These are phyloP conservation scores for Trissonchulus sp. DNA, from an alignment of 2,888 invertebrate genomes.

Conservation along the genomic window DNA sequence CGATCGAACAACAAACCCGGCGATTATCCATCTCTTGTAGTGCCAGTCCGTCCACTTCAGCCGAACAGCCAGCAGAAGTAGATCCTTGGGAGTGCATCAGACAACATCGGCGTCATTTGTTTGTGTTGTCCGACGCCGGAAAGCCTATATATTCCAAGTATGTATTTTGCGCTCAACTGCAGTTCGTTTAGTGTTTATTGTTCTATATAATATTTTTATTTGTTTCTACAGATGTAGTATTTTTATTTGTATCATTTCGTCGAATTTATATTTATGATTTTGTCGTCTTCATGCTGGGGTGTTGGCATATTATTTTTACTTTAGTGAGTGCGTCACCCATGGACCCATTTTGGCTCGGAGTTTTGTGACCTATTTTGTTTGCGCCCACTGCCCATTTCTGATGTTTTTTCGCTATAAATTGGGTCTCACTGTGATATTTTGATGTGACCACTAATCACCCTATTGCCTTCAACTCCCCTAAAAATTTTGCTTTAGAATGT, in stretches of 20 bases:
- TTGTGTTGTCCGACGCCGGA: slow-evolving; percentile 87
- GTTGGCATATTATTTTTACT: too few relatives aligned
- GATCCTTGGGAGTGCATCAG: background rate
- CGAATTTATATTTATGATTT: background rate
- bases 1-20: background rate
- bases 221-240: too few relatives aligned
- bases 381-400: too few relatives aligned
- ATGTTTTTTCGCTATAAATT: too few relatives aligned
- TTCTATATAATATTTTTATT: too few relatives aligned
- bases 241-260: background rate
- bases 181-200: background rate
- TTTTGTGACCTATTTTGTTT: too few relatives aligned
- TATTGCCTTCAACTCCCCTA: too few relatives aligned
- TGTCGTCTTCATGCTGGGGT: background rate
- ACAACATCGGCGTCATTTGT: slow-evolving; percentile 63
- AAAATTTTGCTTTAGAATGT: too few relatives aligned
- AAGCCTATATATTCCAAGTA: slow-evolving; percentile 91
- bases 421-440: too few relatives aligned
- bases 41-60: background rate
- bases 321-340: too few relatives aligned
- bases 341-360: too few relatives aligned
- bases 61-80: background rate
- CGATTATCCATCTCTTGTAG: background rate
- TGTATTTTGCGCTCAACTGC: slow-evolving; percentile 35
- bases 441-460: too few relatives aligned